Evolutionary conservation across 2,113 vertebrate genomes (phyloP).

Genomic region (Ammodytes marinus): DNA sequence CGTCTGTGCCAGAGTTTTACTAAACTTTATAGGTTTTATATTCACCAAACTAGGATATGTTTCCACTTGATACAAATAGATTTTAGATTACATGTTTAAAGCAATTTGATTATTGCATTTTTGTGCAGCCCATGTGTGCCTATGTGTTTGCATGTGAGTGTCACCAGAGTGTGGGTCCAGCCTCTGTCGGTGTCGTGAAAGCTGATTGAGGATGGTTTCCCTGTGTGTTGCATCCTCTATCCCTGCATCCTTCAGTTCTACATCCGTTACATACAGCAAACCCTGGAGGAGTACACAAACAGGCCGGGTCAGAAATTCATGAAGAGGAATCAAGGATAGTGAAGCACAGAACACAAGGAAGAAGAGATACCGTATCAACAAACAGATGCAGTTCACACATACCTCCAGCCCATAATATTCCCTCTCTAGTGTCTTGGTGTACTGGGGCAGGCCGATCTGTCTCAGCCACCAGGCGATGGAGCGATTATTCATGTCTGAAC

Average conservation of each 20-base stretch:
- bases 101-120: not conserved
- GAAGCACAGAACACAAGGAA: not conserved
- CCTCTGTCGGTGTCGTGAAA: conserved; percentile 68
- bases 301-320: not conserved
- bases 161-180: conserved; percentile 71
- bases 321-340: not conserved
- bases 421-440: conserved; percentile 81
- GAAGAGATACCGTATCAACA: not conserved
- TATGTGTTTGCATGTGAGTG: not conserved
- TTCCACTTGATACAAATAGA: not conserved
- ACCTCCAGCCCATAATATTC: conserved; percentile 86
- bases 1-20: not conserved
- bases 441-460: conserved; percentile 82
- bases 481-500: conserved; percentile 84
- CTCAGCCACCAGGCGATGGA: conserved; percentile 86
- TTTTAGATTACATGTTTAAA: not conserved
- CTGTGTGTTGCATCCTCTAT: conserved; percentile 79
- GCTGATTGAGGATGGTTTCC: conserved; percentile 76
- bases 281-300: conserved; percentile 62
- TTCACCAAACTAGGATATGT: not conserved
- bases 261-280: conserved; percentile 77
- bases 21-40: no score
- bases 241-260: conserved; percentile 79
- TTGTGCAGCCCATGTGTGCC: not conserved
- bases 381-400: conserved; percentile 23